Conservation (phyloP, 2,113 vertebrate genomes). For the Dicrurus megarhynchus region DNA sequence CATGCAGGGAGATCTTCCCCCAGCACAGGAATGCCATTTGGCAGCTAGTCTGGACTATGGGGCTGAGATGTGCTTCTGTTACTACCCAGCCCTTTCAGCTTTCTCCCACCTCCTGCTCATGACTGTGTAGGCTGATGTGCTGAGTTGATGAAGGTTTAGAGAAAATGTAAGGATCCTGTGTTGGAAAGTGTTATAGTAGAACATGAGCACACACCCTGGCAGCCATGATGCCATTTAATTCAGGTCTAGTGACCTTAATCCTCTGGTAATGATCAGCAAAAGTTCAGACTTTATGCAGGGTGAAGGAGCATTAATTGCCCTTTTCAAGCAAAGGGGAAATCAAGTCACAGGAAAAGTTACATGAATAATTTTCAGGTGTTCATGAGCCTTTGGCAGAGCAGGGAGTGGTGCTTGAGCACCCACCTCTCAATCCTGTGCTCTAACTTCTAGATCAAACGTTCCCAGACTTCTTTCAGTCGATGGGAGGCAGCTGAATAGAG, state of each 20-base stretch:
- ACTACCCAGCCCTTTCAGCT: neutral
- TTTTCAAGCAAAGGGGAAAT: constrained; percentile 19
- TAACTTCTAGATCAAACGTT: constrained; percentile 46
- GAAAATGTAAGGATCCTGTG: neutral
- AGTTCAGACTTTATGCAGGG: neutral
- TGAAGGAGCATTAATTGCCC: neutral
- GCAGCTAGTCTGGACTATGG: neutral
- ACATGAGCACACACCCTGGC: neutral
- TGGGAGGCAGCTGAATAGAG: constrained; percentile 52
- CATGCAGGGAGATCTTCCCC: neutral
- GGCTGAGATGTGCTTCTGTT: neutral
- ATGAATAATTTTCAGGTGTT: constrained; percentile 58
- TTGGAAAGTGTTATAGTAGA: neutral
- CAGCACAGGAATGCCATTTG: neutral
- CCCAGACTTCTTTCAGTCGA: constrained; percentile 53
- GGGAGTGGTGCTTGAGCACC: constrained; percentile 37
- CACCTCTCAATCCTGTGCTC: constrained; percentile 16
- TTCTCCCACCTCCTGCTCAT: neutral
- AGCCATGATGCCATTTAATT: neutral
- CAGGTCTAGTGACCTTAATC: neutral
- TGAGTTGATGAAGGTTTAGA: neutral
- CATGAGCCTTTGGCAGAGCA: constrained; percentile 28
- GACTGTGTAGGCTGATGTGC: neutral
- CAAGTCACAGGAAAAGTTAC: constrained; percentile 53
- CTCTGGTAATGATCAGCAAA: neutral